Base-by-base conservation (phyloP, 1,140 invertebrate genomes). In the Zeugodacus cucurbitae region DNA sequence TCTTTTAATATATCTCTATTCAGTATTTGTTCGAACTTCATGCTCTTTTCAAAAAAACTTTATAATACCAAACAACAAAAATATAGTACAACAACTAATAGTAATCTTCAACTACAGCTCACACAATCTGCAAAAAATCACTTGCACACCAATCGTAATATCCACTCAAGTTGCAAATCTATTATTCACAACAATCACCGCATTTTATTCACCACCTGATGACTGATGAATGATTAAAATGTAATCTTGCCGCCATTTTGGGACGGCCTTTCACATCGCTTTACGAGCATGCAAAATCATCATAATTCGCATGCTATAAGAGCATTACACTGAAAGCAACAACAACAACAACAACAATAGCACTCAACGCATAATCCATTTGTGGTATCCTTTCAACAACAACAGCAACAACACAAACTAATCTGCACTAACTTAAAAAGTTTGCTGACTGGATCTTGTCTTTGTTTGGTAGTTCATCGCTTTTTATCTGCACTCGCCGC, bases 391-490 rank as follows among this genome's bases (percentile, higher is more conserved):
- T 74, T 74, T 74, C 22, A 20, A 34, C 22, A 62, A 62, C 58
- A 54, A 54, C 48, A 54, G 14, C 6, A 54, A 54, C 48, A 62
- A 62, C n/a, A 32, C 62, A 14, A 67, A 32, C 67, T 74, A 74
- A 74, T 74, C 67, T 41, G 67, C 37, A 37, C 32, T 37, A 37
- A 74, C 34, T 74, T 74, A n/a, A 20, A 32, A 67, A 67, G 29
- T 67, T 67, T 32, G 22, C 59, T 62, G 22, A 3, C 26, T 67
- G 10, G 17, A 17, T 20, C 64, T n/a, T n/a, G n/a, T 29, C 29
- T 67, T 67, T 67, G 64, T 67, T 67, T 67, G 64, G 64, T 17
- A 67, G 64, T 67, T 67, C 64, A 67, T 67, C 64, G 64, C 64
- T 32, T 67, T n/a, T 26, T 62, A 26, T 62, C 58, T 62, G n/a